Conservation (phyloP, 2,888 invertebrate species). For the Scaptomyza cyrtandrae region DNA sequence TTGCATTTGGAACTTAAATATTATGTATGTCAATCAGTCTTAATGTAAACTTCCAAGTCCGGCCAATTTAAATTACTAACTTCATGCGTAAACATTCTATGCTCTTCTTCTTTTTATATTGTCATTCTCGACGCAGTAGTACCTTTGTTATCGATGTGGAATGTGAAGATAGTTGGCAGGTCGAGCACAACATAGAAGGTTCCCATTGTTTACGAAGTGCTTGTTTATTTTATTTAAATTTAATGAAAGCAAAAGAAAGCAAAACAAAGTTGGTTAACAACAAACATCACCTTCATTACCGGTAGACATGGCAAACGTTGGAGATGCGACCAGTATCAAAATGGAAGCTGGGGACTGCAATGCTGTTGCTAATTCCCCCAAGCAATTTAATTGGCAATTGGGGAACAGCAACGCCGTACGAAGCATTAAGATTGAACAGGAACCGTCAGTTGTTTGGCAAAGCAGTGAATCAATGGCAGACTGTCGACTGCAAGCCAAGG, state of each 20-base stretch:
- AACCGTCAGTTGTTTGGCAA: slow-evolving; percentile 2
- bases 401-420: not conserved
- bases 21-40: too few species aligned
- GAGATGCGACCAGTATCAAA: slow-evolving; percentile 21
- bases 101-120: slow-evolving; percentile 1
- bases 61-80: not conserved
- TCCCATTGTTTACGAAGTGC: slow-evolving; percentile 7
- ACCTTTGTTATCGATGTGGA: not conserved
- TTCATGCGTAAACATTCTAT: not conserved
- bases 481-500: not conserved
- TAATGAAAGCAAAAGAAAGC: not conserved
- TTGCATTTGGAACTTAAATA: too few species aligned
- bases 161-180: slow-evolving; percentile 10
- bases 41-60: not conserved
- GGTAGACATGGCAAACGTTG: not conserved
- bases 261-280: not conserved
- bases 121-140: not conserved
- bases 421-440: slow-evolving; percentile 16
- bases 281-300: not conserved
- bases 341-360: slow-evolving; percentile 12
- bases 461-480: slow-evolving; percentile 2
- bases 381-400: slow-evolving; percentile 33
- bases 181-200: not conserved
- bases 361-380: not conserved
- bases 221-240: slow-evolving; percentile 27